These are phyloP conservation scores for Nomada fabriciana DNA, from an alignment of 2,888 invertebrate species.

Conservation along the genomic window DNA sequence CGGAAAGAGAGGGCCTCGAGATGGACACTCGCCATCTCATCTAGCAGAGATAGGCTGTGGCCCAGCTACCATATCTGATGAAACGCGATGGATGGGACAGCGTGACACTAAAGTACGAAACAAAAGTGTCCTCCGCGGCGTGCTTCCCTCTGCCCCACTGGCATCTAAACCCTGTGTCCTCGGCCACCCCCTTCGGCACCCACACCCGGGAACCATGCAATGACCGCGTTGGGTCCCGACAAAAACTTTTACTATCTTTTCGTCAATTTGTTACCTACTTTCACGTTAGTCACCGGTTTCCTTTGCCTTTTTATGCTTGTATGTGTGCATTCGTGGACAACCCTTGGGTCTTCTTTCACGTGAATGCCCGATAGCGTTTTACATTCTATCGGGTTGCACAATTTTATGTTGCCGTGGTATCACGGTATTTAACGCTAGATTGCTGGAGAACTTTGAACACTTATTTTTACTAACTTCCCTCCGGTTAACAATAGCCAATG, in stretches of 20 bases:
- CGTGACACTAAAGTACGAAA: slow-evolving; percentile 75
- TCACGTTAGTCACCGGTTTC: slow-evolving; percentile 11
- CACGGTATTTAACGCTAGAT: too few species aligned
- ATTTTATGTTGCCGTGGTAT: not conserved
- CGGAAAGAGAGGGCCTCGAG: slow-evolving; percentile 75
- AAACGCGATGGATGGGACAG: slow-evolving; percentile 74
- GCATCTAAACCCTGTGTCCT: slow-evolving; percentile 33
- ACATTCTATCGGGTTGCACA: not conserved
- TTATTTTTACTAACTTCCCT: too few species aligned
- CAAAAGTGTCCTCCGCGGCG: slow-evolving; percentile 72
- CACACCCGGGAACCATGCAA: slow-evolving; percentile 38
- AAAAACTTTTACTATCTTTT: slow-evolving; percentile 43
- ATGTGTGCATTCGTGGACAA: not conserved
- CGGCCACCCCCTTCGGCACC: slow-evolving; percentile 46
- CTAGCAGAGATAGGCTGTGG: slow-evolving; percentile 76
- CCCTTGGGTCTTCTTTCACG: not conserved
- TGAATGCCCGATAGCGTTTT: not conserved
- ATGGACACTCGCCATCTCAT: slow-evolving; percentile 77
- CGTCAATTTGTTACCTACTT: slow-evolving; percentile 49
- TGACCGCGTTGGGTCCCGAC: slow-evolving; percentile 21
- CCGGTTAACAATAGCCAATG: too few species aligned
- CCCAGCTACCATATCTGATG: slow-evolving; percentile 77
- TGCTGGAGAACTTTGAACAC: too few species aligned
- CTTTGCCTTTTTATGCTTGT: not conserved
- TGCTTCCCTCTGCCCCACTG: slow-evolving; percentile 32